Base-by-base conservation (phyloP, 1,140 invertebrate species). In the Panulirus ornatus region DNA sequence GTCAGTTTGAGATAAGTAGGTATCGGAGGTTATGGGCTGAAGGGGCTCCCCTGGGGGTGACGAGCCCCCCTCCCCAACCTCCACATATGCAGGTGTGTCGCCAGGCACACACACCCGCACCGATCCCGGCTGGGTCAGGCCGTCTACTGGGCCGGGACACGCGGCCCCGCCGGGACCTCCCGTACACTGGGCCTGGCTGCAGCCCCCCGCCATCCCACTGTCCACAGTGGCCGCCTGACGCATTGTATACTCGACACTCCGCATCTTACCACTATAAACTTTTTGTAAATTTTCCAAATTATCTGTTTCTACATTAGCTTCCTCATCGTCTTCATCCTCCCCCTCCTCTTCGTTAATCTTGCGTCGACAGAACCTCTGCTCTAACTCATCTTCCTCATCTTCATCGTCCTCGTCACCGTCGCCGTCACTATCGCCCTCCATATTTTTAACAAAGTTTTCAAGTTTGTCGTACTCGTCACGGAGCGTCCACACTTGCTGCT, bases 401-500 rank as follows among this genome's bases (percentile, higher is more conserved):
- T 93, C 93, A 47, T 93, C 91, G 0, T 92, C 89, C 11, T 93
- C 92, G 0, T 92, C 92, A 44, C 90, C 93, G 16, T 93, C 92
- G 2, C 93, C 93, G 6, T 93, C 91, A 38, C 93, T 93, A 40
- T 92, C 92, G 19, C 70, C 91, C n/a, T 92, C 93, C 86, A 94
- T 92, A 78, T 95, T 95, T 92, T 96, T 96, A 91, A 97, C 94
- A 93, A 97, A 95, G 91, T 96, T 96, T 93, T 98, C 97, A 84
- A 98, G 94, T 87, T 96, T 95, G 93, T 98, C 97, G 93, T 97
- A 98, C 93, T 98, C 97, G 93, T 98, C 97, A 70, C 97, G 95
- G 66, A 98, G 94, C 58, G 96, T 96, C 95, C 97, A 98, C 93
- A 98, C 97, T 94, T 98, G 97, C 54, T 97, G 95, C 91, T 97